Conservation (phyloP, 2,888 invertebrate genomes). For the Himalopsyche japonica region DNA sequence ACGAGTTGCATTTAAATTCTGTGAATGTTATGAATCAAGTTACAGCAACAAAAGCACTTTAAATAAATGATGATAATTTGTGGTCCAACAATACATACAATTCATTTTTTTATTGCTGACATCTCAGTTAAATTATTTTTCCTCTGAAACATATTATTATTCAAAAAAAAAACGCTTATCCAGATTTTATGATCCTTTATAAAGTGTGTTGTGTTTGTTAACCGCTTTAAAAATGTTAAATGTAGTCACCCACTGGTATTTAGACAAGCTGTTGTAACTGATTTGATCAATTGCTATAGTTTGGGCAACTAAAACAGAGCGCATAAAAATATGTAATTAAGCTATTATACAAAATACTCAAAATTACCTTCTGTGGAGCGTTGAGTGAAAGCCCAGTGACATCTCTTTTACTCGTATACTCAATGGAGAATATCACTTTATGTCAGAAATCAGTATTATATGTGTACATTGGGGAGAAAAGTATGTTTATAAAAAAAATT, state of each 20-base stretch:
- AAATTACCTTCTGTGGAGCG: no score
- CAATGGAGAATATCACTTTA: no score
- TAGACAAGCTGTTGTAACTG: background rate
- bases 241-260: background rate
- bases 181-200: background rate
- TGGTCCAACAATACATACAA: background rate
- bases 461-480: no score
- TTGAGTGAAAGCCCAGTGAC: no score
- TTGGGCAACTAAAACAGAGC: background rate
- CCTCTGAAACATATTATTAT: background rate
- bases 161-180: background rate
- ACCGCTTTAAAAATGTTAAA: background rate
- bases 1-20: background rate
- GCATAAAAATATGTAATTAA: no score
- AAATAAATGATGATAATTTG: background rate
- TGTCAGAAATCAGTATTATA: no score
- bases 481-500: no score
- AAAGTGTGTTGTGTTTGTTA: background rate
- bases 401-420: no score
- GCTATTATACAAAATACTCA: background rate
- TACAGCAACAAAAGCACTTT: background rate
- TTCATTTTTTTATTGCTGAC: background rate
- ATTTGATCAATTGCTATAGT: background rate
- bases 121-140: background rate
- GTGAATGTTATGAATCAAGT: background rate